Evolutionary conservation across 2,888 invertebrate species (phyloP).

Genomic region (Busseola fusca): DNA sequence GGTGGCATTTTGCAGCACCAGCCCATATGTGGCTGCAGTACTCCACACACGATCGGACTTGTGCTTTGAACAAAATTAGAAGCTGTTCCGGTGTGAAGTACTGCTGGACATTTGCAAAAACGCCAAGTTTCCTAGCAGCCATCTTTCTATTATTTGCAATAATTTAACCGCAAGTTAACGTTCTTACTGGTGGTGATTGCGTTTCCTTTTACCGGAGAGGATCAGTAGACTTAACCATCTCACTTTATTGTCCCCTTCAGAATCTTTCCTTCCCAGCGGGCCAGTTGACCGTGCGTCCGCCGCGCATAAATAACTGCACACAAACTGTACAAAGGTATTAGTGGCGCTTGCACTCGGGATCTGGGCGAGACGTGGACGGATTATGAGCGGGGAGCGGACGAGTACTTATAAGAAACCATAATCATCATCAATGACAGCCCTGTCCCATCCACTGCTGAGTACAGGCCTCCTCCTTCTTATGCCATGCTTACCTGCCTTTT

Average conservation of each 20-base stretch:
- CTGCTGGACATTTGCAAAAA: too few relatives aligned
- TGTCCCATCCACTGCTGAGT: neutral
- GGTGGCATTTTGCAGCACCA: too few relatives aligned
- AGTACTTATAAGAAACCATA: neutral
- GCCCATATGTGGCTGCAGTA: too few relatives aligned
- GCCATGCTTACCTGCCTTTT: neutral
- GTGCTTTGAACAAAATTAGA: too few relatives aligned
- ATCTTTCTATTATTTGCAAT: too few relatives aligned
- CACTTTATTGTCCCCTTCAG: neutral
- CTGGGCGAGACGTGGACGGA: neutral
- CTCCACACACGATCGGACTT: too few relatives aligned
- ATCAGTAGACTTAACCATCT: neutral
- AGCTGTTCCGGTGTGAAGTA: too few relatives aligned
- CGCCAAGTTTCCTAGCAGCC: too few relatives aligned
- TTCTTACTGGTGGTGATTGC: neutral
- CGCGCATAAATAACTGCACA: conserved; percentile 61
- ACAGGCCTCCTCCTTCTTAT: neutral
- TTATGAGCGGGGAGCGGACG: neutral
- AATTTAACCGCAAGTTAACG: neutral
- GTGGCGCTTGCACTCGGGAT: conserved; percentile 45
- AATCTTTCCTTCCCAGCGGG: neutral
- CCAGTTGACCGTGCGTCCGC: conserved; percentile 7
- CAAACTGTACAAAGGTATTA: conserved; percentile 68
- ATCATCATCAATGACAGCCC: neutral
- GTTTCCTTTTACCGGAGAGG: neutral